Percentiles rank a stretch among this genome's conserved stretches.
Conservation (phyloP, 2,113 vertebrate species). For the Centropus bengalensis region DNA sequence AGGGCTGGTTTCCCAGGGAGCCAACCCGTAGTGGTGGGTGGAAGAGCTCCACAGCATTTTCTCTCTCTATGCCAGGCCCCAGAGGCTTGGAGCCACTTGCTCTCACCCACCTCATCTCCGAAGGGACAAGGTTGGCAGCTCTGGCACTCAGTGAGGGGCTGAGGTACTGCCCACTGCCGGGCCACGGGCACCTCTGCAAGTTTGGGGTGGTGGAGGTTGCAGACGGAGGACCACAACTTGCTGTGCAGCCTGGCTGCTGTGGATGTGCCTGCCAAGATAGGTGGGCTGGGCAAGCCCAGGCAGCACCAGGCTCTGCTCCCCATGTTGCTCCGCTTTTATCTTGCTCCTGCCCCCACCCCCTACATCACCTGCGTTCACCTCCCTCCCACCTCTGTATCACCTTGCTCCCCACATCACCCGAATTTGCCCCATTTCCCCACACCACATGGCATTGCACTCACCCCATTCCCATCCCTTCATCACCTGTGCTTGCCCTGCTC, state of each 20-base stretch:
- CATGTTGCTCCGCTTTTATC: accelerated
- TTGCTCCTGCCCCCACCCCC: neutral
- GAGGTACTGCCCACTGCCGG: neutral
- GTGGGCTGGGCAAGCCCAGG: neutral
- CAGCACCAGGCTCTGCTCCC: neutral
- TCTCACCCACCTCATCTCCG: neutral
- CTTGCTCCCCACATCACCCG: neutral
- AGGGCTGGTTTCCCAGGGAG: neutral
- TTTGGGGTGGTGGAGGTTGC: neutral
- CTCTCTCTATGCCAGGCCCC: neutral
- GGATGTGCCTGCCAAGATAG: neutral
- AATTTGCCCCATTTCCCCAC: neutral
- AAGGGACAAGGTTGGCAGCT: neutral
- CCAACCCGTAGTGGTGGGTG: neutral
- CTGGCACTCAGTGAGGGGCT: neutral
- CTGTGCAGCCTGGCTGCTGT: neutral
- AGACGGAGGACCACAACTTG: neutral
- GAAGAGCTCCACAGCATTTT: neutral
- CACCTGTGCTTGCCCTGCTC: accelerated
- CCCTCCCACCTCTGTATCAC: neutral
- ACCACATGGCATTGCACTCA: no score
- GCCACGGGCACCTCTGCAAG: accelerated
- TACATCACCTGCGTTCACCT: neutral
- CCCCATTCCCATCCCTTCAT: neutral
- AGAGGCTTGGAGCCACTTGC: neutral